Base-by-base conservation (phyloP, 1,140 invertebrate species). In the Caenorhabditis briggsae region DNA sequence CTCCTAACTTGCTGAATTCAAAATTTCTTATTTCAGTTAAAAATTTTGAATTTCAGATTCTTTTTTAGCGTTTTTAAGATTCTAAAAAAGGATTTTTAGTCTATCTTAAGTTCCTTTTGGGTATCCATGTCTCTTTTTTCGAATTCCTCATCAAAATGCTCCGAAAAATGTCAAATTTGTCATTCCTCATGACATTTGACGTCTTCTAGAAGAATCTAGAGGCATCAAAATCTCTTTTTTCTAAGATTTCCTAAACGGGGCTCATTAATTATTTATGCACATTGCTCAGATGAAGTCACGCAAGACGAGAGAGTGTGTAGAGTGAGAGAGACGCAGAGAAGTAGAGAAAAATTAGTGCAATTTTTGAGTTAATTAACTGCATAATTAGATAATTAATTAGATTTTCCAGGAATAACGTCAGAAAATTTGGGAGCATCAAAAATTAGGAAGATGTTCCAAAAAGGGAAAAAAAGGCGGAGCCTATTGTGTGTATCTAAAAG, bases 191-290 rank as follows among this genome's bases (percentile, higher is more conserved):
- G 50, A 53, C 50, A 59, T 8, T 59, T 59, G 56, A n/a, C 56
- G n/a, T 59, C 20, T n/a, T 8, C 11, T 14, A 11, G 2, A 53
- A 59, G n/a, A n/a, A 5, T 59, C 56, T 9, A n/a, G 16, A 14
- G 8, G 2, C 50, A 53, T 53, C 56, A 59, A n/a, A n/a, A 8
- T 8, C 56, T 33, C 33, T 33, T 33, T 33, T 33, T 33, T 33
- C 33, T 33, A 33, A 33, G 33, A 33, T 33, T 33, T 33, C 3
- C 33, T 33, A 33, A 33, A n/a, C n/a, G n/a, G n/a, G 33, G 33
- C 33, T 59, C 56, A 59, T 59, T n/a, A 59, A 59, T 59, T 59
- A 59, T 59, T 59, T 59, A 59, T 59, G 56, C 56, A 59, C 5
- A 59, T 5, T 14, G 2, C 9, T 5, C 3, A 59, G 20, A 23